phyloP scores from a whole-genome alignment of 2,113 vertebrate genomes.

The Meleagris gallopavo region DNA sequence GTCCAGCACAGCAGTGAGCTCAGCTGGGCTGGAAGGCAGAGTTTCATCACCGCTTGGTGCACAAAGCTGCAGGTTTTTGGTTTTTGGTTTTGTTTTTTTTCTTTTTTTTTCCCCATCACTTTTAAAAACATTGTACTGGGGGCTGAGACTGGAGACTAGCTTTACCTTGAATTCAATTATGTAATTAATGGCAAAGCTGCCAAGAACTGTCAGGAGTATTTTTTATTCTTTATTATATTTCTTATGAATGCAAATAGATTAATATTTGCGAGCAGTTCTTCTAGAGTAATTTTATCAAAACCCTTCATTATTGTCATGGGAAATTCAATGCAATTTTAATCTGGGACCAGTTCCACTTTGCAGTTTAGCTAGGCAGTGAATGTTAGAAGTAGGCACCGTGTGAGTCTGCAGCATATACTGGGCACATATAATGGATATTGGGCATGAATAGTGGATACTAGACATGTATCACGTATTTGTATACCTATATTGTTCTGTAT shows the following conservation, averaged over 20 bases:
- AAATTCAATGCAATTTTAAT: neutral
- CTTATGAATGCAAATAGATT: neutral
- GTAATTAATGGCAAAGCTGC: neutral
- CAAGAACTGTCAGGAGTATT: neutral
- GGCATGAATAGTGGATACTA: neutral
- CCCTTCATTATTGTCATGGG: neutral
- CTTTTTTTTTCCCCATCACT: neutral
- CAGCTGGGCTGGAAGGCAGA: neutral
- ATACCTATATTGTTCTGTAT: fast-evolving
- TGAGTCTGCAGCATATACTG: neutral
- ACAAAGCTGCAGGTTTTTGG: neutral
- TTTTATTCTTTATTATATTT: neutral
- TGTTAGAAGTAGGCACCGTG: neutral
- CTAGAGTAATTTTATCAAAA: slow-evolving; percentile 28
- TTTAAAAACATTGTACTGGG: neutral
- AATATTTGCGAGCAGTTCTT: slow-evolving; percentile 3
- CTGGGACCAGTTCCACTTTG: neutral
- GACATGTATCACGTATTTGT: neutral
- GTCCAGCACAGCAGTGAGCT: neutral
- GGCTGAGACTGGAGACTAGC: neutral
- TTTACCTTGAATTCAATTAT: neutral
- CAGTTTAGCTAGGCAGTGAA: neutral
- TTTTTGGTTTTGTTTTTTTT: too few relatives aligned
- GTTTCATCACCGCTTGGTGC: neutral
- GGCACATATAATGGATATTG: neutral